Evolutionary conservation across 2,797 vertebrate species (phyloP), one percentile per base, ranked within the genome.

Genomic region (Morelia viridis): DNA sequence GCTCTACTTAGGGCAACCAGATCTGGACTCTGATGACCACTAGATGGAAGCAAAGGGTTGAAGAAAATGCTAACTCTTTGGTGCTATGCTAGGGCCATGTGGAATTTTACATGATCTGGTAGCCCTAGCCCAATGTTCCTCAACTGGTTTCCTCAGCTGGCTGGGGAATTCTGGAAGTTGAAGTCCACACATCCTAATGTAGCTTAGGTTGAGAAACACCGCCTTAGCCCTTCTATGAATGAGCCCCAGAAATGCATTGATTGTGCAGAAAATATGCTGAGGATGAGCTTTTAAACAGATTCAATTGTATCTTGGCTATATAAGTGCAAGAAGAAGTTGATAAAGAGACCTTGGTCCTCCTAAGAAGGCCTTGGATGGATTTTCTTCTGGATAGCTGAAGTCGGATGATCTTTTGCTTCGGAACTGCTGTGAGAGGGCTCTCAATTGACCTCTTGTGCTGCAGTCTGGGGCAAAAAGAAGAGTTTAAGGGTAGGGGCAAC

Each of bases 361-460:
- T 85, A 94, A 28, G 15, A 86, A 89, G 1, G 86, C 86, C 28
- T 91, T 93, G 92, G 95, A 92, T 71, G 96, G 96, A 62, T 96
- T 97, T 88, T 97, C 96, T 65, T 97, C 96, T 4, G 96, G 96
- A 91, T 97, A 97, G 94, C 97, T 97, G 95, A 97, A 97, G 35
- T 94, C 93, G 1, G 94, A 93, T 92, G 97, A 96, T 10, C 97
- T 96, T 93, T 96, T 97, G 92, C 76, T 95, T 85, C 96, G 96
- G 94, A 97, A 97, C 0, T 94, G 92, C 68, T 96, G 96, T 0
- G 97, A 97, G 15, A 97, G 96, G 62, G 95, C 96, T 86, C 95
- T 58, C 93, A 97, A 95, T 0, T 97, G 96, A 1, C 96, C 97
- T 0, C 85, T 96, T 1, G 95, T 95, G 80, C 89, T 94, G 90